Conservation (phyloP, 1,140 invertebrate genomes). For the Copidosoma floridanum region DNA sequence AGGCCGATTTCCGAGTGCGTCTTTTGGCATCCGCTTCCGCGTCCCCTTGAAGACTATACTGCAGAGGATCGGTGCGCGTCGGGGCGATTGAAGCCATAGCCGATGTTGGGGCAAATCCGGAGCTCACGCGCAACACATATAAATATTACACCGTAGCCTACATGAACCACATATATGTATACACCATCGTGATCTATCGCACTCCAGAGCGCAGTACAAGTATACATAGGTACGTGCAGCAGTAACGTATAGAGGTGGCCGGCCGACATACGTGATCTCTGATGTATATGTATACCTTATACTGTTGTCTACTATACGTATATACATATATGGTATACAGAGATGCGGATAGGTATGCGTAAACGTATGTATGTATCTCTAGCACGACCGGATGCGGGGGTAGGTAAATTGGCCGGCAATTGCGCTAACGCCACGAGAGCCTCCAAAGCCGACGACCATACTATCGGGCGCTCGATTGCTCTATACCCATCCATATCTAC, state of each 20-base stretch:
- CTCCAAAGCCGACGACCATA: conserved; percentile 41
- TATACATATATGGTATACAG: not conserved
- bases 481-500: too few species aligned
- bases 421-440: conserved; percentile 55
- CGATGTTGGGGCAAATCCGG: conserved; percentile 42
- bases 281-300: not conserved
- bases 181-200: too few species aligned
- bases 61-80: not conserved
- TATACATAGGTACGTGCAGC: too few species aligned
- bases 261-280: too few species aligned
- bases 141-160: not conserved
- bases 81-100: not conserved
- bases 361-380: not conserved
- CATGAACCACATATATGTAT: too few species aligned
- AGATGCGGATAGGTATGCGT: conserved; percentile 8
- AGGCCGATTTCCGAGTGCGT: conserved; percentile 16
- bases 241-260: too few species aligned
- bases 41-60: conserved; percentile 20
- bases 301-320: too few species aligned
- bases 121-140: not conserved
- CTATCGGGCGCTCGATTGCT: too few species aligned
- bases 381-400: conserved; percentile 57
- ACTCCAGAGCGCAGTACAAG: too few species aligned
- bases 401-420: conserved; percentile 58
- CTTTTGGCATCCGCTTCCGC: conserved; percentile 21